Evolutionary conservation across 2,113 vertebrate genomes (phyloP).

Genomic region (Mesoclemmys tuberculata): DNA sequence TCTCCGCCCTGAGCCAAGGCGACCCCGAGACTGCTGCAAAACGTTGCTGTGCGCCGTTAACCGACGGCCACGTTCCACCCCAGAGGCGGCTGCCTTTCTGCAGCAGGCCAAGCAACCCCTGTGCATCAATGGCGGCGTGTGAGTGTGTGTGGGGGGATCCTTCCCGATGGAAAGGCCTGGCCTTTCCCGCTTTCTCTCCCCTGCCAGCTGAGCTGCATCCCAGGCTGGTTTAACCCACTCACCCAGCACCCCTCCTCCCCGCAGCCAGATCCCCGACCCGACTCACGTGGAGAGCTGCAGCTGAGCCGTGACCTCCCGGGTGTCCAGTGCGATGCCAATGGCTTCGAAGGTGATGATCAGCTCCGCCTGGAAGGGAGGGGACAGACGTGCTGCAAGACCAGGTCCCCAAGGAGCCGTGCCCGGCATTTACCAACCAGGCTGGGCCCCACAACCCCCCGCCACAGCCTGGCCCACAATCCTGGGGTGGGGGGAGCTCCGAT

Average conservation of each 20-base stretch:
- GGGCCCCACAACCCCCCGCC: not conserved
- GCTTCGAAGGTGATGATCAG: slow-evolving; percentile 86
- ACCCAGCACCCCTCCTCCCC: not conserved
- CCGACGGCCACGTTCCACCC: not conserved
- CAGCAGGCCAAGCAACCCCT: not conserved
- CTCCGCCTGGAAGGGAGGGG: slow-evolving; percentile 74
- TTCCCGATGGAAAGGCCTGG: not conserved
- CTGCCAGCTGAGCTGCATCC: accelerated
- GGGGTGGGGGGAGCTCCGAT: not conserved
- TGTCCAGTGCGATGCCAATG: slow-evolving; percentile 83
- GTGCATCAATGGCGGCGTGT: not conserved
- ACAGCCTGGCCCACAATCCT: not conserved
- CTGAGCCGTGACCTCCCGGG: slow-evolving; percentile 75
- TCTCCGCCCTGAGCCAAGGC: not conserved
- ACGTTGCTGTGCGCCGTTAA: not conserved
- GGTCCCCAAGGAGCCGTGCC: not conserved
- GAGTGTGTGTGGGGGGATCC: too few relatives aligned
- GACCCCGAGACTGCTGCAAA: not conserved
- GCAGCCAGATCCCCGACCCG: not conserved
- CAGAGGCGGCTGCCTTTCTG: not conserved
- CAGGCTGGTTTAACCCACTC: too few relatives aligned
- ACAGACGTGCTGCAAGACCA: accelerated
- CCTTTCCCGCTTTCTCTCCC: not conserved
- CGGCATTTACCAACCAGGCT: not conserved
- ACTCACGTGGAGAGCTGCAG: slow-evolving; percentile 93